A percentile compares a stretch with the other conserved stretches of the same genome.
These are phyloP conservation scores for Streptopelia turtur DNA, from an alignment of 2,797 vertebrate species.

Conservation along the genomic window DNA sequence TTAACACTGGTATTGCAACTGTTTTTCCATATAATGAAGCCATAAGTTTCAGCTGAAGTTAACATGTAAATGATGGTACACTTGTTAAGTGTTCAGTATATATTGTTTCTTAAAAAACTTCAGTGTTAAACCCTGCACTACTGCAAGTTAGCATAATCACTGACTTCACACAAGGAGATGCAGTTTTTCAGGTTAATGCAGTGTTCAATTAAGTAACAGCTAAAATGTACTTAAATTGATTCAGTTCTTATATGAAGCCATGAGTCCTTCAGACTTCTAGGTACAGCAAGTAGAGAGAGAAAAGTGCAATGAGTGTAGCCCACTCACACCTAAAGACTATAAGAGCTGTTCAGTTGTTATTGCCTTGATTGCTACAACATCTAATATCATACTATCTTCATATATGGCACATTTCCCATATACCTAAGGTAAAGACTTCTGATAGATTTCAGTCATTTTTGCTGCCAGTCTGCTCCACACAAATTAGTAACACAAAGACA, in stretches of 20 bases:
- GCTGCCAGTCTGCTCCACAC: background rate
- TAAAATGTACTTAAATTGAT: background rate
- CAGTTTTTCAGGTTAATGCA: slow-evolving; percentile 2
- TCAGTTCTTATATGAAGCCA: background rate
- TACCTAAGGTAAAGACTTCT: background rate
- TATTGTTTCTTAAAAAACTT: background rate
- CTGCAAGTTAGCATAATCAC: background rate
- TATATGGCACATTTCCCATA: background rate
- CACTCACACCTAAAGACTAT: background rate
- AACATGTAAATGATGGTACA: background rate
- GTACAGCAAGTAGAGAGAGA: background rate
- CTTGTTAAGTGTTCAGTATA: background rate
- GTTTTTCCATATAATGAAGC: background rate
- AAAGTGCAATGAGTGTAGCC: background rate
- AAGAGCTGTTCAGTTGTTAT: background rate
- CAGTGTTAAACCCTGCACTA: background rate
- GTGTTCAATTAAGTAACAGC: background rate
- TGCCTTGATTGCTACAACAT: background rate
- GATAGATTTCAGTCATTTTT: background rate
- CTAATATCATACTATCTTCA: background rate
- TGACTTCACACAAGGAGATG: background rate
- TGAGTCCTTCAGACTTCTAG: background rate
- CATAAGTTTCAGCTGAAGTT: background rate
- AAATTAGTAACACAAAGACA: background rate
- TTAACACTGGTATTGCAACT: background rate